A percentile compares a stretch with the other conserved stretches of the same genome.
Evolutionary conservation across 37 sponge, comb jelly and placozoan species (phyloP).

Genomic region (Corticium candelabrum): DNA sequence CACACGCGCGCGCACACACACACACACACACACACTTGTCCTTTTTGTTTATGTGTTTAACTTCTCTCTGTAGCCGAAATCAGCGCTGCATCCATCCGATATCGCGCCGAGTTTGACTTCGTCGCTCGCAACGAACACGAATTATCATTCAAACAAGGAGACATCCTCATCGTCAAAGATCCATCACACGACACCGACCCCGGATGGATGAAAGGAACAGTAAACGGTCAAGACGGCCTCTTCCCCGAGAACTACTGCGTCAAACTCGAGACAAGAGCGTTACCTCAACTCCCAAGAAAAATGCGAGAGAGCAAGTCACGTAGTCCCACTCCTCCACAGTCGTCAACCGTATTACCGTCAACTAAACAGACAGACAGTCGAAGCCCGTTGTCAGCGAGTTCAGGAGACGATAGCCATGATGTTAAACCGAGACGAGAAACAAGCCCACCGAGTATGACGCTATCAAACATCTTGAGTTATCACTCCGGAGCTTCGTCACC

Average conservation of each 20-base stretch:
- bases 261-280: neutral
- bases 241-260: neutral
- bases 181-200: neutral
- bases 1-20: too few relatives aligned
- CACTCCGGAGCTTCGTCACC: too few relatives aligned
- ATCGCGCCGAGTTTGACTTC: neutral
- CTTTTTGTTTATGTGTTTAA: too few relatives aligned
- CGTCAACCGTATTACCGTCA: too few relatives aligned
- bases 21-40: too few relatives aligned
- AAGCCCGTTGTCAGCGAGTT: neutral
- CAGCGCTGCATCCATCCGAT: too few relatives aligned
- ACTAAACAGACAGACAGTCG: too few relatives aligned
- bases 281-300: neutral
- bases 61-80: too few relatives aligned
- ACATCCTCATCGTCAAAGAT: neutral
- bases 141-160: conserved; percentile 1
- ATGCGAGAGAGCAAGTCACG: neutral
- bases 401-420: neutral
- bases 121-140: neutral
- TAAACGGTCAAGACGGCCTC: neutral
- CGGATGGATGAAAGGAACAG: neutral
- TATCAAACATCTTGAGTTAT: too few relatives aligned
- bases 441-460: neutral
- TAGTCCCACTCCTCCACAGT: neutral
- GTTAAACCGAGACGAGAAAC: neutral